Percentiles rank a stretch among this genome's conserved stretches.
These are phyloP conservation scores for Drosophila dives DNA, from an alignment of 2,888 invertebrate species.

Conservation along the genomic window DNA sequence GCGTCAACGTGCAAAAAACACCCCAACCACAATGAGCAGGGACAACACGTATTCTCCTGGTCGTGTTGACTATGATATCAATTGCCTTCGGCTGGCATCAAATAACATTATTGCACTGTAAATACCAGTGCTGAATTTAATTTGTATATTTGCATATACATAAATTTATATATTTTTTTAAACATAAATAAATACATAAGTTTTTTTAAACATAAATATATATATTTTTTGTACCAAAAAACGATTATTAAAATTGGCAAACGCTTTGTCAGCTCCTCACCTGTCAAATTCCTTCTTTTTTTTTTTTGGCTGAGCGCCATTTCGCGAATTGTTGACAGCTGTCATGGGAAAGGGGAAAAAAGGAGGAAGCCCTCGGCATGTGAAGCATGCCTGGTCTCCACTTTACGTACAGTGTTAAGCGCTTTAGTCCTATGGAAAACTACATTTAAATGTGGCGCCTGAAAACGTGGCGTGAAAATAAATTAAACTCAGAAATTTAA, in stretches of 20 bases:
- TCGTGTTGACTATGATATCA: constrained; percentile 51
- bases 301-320: constrained; percentile 40
- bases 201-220: constrained; percentile 24
- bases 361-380: neutral
- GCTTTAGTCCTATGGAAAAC: constrained; percentile 64
- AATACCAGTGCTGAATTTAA: constrained; percentile 59
- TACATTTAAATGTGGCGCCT: constrained; percentile 64
- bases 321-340: constrained; percentile 76
- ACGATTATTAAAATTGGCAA: constrained; percentile 67
- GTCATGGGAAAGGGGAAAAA: constrained; percentile 30
- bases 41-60: constrained; percentile 10
- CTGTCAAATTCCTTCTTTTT: constrained; percentile 9
- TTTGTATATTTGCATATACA: constrained; percentile 20
- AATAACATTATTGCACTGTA: constrained; percentile 62
- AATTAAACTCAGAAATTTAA: constrained; percentile 48
- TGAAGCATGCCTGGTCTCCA: constrained; percentile 13
- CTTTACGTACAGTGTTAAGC: constrained; percentile 38
- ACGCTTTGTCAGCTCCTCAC: constrained; percentile 49
- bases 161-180: constrained; percentile 3
- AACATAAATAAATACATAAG: constrained; percentile 19
- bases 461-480: constrained; percentile 67
- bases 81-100: constrained; percentile 56
- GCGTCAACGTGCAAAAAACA: constrained; percentile 59
- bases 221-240: constrained; percentile 30
- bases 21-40: constrained; percentile 58